These are phyloP conservation scores for Lutraria rhynchaena DNA, from an alignment of 1,140 invertebrate species.

Conservation along the genomic window DNA sequence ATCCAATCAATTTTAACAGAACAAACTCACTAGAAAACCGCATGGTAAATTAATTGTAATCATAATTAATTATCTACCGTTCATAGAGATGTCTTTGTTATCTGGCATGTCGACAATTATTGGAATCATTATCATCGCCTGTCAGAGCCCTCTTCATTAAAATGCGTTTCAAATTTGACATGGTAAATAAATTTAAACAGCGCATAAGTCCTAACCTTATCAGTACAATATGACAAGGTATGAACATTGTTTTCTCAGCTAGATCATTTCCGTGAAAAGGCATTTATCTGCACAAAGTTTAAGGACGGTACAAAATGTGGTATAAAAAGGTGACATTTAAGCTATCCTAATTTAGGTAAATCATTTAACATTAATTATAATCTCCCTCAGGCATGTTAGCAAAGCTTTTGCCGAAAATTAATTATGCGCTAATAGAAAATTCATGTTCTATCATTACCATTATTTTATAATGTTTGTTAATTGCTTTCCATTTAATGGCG, in stretches of 20 bases:
- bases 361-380: slow-evolving; percentile 48
- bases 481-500: slow-evolving; percentile 34
- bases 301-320: neutral
- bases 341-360: slow-evolving; percentile 34
- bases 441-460: slow-evolving; percentile 35
- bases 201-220: slow-evolving; percentile 46
- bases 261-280: slow-evolving; percentile 32
- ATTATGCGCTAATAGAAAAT: slow-evolving; percentile 46
- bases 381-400: neutral
- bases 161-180: slow-evolving; percentile 34
- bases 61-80: slow-evolving; percentile 19
- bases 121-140: slow-evolving; percentile 8
- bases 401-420: slow-evolving; percentile 13
- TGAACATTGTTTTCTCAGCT: slow-evolving; percentile 29
- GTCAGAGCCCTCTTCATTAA: slow-evolving; percentile 26
- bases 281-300: neutral
- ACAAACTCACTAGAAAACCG: too few relatives aligned
- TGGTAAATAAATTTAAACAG: slow-evolving; percentile 54
- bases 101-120: slow-evolving; percentile 2
- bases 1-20: too few relatives aligned
- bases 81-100: slow-evolving; percentile 35
- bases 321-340: slow-evolving; percentile 1
- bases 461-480: slow-evolving; percentile 30
- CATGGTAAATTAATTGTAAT: neutral
- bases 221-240: slow-evolving; percentile 26